Conservation (phyloP, 2,797 vertebrate genomes). For the Arrhamphus sclerolepis region DNA sequence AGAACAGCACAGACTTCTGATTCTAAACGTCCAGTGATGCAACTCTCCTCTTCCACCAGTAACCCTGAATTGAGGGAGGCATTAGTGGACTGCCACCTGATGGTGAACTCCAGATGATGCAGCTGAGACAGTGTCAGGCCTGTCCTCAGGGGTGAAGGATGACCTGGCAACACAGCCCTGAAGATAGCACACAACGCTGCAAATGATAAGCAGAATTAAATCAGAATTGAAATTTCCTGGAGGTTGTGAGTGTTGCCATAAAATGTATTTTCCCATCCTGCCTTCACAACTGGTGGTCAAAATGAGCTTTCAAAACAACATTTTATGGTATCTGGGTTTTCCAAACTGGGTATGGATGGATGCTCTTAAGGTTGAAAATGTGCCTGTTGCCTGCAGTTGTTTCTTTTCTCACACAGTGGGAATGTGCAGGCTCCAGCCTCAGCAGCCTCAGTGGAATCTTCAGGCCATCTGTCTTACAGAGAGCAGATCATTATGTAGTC, state of each 20-base stretch:
- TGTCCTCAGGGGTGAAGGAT: constrained; percentile 28
- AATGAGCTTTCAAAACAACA: constrained; percentile 43
- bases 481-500: constrained; percentile 79
- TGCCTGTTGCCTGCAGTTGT: constrained; percentile 56
- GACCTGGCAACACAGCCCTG: constrained; percentile 39
- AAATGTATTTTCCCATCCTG: constrained; percentile 8
- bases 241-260: constrained; percentile 12
- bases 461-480: constrained; percentile 78
- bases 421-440: constrained; percentile 48
- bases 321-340: constrained; percentile 37
- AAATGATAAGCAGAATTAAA: constrained; percentile 35
- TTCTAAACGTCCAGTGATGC: constrained; percentile 57
- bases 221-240: constrained; percentile 16
- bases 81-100: constrained; percentile 79
- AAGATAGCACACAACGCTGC: constrained; percentile 35
- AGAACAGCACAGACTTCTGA: constrained; percentile 15
- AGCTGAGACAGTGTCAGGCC: constrained; percentile 44
- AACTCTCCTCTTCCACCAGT: constrained; percentile 62
- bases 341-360: constrained; percentile 48
- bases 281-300: constrained; percentile 23
- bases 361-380: constrained; percentile 46
- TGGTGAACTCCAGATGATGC: constrained; percentile 74
- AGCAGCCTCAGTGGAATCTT: constrained; percentile 64
- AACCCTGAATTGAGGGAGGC: constrained; percentile 67
- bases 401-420: constrained; percentile 49